phyloP scores from a whole-genome alignment of 1,140 invertebrate species.

The Zaprionus taronus region DNA sequence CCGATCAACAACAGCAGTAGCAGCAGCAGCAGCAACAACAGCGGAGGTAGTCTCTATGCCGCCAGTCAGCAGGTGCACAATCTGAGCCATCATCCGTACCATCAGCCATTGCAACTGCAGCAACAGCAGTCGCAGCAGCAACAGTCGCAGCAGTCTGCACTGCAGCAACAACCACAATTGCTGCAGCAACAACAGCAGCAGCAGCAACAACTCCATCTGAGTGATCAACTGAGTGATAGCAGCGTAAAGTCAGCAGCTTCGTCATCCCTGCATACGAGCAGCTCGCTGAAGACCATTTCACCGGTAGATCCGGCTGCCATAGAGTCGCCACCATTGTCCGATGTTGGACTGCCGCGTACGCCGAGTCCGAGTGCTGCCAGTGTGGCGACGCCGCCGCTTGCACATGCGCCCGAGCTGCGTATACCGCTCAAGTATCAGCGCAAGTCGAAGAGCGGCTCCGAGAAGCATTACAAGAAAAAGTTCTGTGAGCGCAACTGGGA shows the following conservation, averaged over 20 bases:
- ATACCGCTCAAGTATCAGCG: slow-evolving; percentile 88
- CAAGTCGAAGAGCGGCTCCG: slow-evolving; percentile 86
- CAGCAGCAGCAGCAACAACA: slow-evolving; percentile 48
- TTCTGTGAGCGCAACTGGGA: slow-evolving; percentile 89
- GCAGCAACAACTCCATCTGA: slow-evolving; percentile 51
- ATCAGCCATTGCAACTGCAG: slow-evolving; percentile 14
- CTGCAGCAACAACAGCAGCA: slow-evolving; percentile 47
- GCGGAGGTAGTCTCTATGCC: slow-evolving; percentile 39
- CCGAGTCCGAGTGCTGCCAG: slow-evolving; percentile 87
- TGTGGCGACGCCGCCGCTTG: slow-evolving; percentile 85
- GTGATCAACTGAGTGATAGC: slow-evolving; percentile 77
- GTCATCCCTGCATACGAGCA: slow-evolving; percentile 58
- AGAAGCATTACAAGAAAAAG: slow-evolving; percentile 91
- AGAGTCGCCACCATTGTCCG: slow-evolving; percentile 85
- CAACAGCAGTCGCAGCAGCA: slow-evolving; percentile 12
- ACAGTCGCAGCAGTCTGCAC: slow-evolving; percentile 17
- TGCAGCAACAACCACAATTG: slow-evolving; percentile 22
- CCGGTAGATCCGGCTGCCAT: slow-evolving; percentile 73
- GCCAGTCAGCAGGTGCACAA: slow-evolving; percentile 53
- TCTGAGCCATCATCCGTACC: slow-evolving; percentile 50
- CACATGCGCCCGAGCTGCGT: slow-evolving; percentile 57
- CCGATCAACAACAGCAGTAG: slow-evolving; percentile 68
- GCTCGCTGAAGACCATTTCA: slow-evolving; percentile 69
- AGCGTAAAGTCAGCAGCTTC: slow-evolving; percentile 74
- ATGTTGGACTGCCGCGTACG: slow-evolving; percentile 88